A percentile compares a stretch with the other conserved stretches of the same genome.
Conservation (phyloP, 2,113 vertebrate genomes). For the Scomber japonicus region DNA sequence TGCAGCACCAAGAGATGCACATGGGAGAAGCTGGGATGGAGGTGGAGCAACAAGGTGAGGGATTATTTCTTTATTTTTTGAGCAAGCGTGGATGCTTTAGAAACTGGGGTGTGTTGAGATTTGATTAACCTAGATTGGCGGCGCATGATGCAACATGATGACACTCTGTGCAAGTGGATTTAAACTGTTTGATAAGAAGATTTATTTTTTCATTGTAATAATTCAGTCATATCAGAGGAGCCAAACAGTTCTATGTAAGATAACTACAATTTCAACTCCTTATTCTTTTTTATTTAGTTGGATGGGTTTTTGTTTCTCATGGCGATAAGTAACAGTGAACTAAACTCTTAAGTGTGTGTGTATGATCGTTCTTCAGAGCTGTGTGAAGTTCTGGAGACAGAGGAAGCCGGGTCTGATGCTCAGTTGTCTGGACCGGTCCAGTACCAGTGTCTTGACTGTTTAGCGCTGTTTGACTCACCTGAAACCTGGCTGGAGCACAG, state of each 20-base stretch:
- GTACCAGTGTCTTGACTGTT: conserved; percentile 92
- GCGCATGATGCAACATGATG: background rate
- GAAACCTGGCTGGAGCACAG: conserved; percentile 91
- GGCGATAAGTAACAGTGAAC: background rate
- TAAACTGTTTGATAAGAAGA: background rate
- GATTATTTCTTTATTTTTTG: background rate
- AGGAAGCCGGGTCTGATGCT: conserved; percentile 46
- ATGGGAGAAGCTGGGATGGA: conserved; percentile 85
- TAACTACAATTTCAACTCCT: no score
- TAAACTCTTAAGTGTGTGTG: background rate
- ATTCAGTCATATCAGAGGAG: background rate
- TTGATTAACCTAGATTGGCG: no score
- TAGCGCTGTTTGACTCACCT: conserved; percentile 88
- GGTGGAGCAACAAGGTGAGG: conserved; percentile 80
- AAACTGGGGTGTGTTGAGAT: background rate
- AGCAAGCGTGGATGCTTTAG: background rate
- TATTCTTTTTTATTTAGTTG: no score
- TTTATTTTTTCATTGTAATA: background rate
- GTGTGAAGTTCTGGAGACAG: conserved; percentile 79
- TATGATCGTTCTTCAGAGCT: conserved; percentile 65
- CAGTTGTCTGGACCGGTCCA: conserved; percentile 83
- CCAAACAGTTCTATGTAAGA: background rate
- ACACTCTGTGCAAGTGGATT: background rate
- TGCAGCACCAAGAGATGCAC: conserved; percentile 92
- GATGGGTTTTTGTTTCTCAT: no score